These are phyloP conservation scores for Mythimna albipuncta DNA, from an alignment of 2,888 invertebrate species.

Conservation along the genomic window DNA sequence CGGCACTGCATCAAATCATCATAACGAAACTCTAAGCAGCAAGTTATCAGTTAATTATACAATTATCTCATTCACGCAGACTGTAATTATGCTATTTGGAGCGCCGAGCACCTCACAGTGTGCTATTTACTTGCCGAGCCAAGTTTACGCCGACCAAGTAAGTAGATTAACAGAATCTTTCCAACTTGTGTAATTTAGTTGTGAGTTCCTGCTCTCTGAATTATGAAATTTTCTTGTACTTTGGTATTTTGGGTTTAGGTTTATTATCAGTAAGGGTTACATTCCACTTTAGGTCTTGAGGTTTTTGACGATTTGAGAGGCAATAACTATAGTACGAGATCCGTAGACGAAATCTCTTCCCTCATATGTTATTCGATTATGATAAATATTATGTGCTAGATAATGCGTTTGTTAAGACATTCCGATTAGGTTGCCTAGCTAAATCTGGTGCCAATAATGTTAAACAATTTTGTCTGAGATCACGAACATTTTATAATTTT, in stretches of 20 bases:
- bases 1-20: slow-evolving; percentile 23
- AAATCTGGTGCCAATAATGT: too few relatives aligned
- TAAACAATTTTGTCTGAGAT: too few relatives aligned
- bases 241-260: background rate
- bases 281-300: background rate
- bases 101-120: slow-evolving; percentile 28
- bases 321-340: too few relatives aligned
- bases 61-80: slow-evolving; percentile 41
- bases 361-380: too few relatives aligned
- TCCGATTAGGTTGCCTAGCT: too few relatives aligned
- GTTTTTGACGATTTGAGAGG: background rate
- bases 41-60: slow-evolving; percentile 35
- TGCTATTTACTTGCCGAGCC: slow-evolving; percentile 32
- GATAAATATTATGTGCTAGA: too few relatives aligned
- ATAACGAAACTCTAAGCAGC: slow-evolving; percentile 21
- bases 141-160: slow-evolving; percentile 38
- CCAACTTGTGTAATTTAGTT: slow-evolving; percentile 52
- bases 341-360: too few relatives aligned
- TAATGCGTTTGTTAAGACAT: too few relatives aligned
- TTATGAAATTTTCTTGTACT: slow-evolving; percentile 33
- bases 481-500: too few relatives aligned
- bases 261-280: background rate
- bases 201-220: slow-evolving; percentile 26
- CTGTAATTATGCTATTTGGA: slow-evolving; percentile 45
- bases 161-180: slow-evolving; percentile 55